These are phyloP conservation scores for Andrena fulva DNA, from an alignment of 2,888 invertebrate species.

Conservation along the genomic window DNA sequence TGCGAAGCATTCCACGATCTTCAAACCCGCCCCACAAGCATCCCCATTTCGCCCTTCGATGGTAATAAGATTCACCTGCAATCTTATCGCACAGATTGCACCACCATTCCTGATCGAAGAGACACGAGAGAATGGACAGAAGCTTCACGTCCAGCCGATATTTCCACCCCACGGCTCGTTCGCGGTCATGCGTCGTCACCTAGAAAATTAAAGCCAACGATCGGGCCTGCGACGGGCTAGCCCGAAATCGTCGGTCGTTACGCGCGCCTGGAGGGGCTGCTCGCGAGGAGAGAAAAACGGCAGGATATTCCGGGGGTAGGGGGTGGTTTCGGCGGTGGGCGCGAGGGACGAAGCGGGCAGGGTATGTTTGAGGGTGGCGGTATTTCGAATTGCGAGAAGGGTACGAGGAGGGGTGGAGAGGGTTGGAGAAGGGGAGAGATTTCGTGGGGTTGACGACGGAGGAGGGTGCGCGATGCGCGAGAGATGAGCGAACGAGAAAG, in stretches of 20 bases:
- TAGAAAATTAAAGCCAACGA: slow-evolving; percentile 68
- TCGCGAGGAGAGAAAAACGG: slow-evolving; percentile 63
- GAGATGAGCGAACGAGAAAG: slow-evolving; percentile 82
- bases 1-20: too few relatives aligned
- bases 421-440: slow-evolving; percentile 45
- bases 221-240: slow-evolving; percentile 57
- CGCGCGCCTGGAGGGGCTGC: slow-evolving; percentile 42
- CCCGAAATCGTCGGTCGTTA: slow-evolving; percentile 65
- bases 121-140: background rate
- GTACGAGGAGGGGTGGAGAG: slow-evolving; percentile 19
- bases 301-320: slow-evolving; percentile 37
- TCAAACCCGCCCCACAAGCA: background rate
- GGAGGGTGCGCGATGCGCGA: slow-evolving; percentile 56
- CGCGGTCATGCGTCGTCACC: slow-evolving; percentile 61
- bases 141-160: background rate
- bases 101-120: slow-evolving; percentile 15
- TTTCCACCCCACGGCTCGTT: slow-evolving; percentile 37
- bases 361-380: slow-evolving; percentile 66
- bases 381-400: slow-evolving; percentile 67
- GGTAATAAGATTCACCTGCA: background rate
- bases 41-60: background rate
- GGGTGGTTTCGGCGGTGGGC: slow-evolving; percentile 12
- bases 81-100: background rate
- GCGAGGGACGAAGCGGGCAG: slow-evolving; percentile 50
- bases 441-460: slow-evolving; percentile 62